These are phyloP conservation scores for Drosophila seguyi DNA, from an alignment of 1,140 invertebrate genomes.

Conservation along the genomic window DNA sequence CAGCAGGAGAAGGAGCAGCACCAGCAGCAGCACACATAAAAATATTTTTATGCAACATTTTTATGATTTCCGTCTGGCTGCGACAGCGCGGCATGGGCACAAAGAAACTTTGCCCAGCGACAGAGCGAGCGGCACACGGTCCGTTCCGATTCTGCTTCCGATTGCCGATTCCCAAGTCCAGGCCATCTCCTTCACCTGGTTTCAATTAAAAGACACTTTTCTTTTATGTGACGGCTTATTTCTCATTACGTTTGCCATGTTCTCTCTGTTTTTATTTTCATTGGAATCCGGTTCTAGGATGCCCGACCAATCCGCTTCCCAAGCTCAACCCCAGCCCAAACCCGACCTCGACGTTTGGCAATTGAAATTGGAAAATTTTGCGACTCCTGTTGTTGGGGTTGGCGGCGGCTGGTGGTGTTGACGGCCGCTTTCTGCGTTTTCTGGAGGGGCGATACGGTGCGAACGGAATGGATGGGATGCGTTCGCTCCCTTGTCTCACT, in stretches of 20 bases:
- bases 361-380: constrained; percentile 36
- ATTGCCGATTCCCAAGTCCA: constrained; percentile 18
- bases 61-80: constrained; percentile 81
- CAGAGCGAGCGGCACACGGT: constrained; percentile 25
- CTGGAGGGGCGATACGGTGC: constrained; percentile 3
- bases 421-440: constrained; percentile 48
- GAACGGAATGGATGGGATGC: constrained; percentile 28
- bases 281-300: constrained; percentile 32
- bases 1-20: constrained; percentile 10
- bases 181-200: constrained; percentile 71
- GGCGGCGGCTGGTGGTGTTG: constrained; percentile 62
- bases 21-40: constrained; percentile 60
- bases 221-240: constrained; percentile 70
- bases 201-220: constrained; percentile 83
- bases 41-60: constrained; percentile 83
- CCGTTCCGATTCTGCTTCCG: constrained; percentile 18
- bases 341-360: constrained; percentile 9
- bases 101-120: constrained; percentile 25
- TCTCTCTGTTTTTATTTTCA: constrained; percentile 41
- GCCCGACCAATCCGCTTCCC: not conserved
- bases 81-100: constrained; percentile 44
- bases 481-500: constrained; percentile 76
- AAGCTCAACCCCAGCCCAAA: constrained; percentile 3
- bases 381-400: constrained; percentile 33
- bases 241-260: constrained; percentile 73